Evolutionary conservation across 2,113 vertebrate genomes (phyloP), one percentile per base, ranked within the genome.

Genomic region (Syrrhaptes paradoxus): DNA sequence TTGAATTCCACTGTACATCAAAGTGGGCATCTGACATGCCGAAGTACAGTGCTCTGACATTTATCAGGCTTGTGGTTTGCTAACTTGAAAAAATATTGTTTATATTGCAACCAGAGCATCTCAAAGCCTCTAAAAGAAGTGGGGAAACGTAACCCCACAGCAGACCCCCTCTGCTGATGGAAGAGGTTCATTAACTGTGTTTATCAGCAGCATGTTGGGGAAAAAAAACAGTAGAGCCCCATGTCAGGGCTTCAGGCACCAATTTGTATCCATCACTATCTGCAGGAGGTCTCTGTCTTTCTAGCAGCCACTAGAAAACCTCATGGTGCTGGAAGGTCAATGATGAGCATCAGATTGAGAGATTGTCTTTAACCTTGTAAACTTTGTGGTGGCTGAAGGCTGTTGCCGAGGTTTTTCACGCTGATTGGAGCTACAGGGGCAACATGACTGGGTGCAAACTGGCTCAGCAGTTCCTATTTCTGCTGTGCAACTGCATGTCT

Each of bases 281-380:
- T 77, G 36, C 63, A 66, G 58, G 41, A 70, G 32, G 22, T 46
- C 70, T 89, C 36, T 62, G 19, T 78, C 54, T 73, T 88, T 66
- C 49, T 52, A 51, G 78, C 62, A 91, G 75, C 43, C 5, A 0
- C 62, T 45, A 59, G 65, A 87, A 87, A 86, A 28, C 3, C 28
- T 67, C 15, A 9, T 36, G 72, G 38, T 1, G 1, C 68, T 29
- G 41, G 34, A 18, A 86, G 4, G 16, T 67, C 85, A 67, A 28
- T 4, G 11, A 36, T 3, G 6, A 79, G 21, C 67, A 63, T 43
- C 4, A 4, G 45, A 57, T 10, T 29, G n/a, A 86, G 65, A 8
- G 5, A 18, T 76, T 89, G 18, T 48, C 90, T 93, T 97, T 95
- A 86, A 89, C 83, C 34, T 75, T 74, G 82, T 55, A 83, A 95